These are phyloP conservation scores for Pseudomugil tenellus DNA, from an alignment of 2,797 vertebrate species.

Conservation along the genomic window DNA sequence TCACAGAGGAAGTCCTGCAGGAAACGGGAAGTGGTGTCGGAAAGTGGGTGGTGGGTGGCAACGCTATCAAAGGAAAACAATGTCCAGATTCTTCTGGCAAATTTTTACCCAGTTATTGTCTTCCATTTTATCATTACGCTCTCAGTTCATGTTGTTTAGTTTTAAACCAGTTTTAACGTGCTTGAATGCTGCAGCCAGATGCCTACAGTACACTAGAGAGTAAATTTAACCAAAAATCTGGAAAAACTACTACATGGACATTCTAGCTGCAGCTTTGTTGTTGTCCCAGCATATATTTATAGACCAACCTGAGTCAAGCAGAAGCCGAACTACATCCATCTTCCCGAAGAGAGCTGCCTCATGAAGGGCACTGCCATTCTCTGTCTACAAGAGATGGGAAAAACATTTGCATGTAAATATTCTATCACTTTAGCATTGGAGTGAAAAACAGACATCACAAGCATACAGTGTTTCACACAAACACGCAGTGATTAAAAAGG, in stretches of 20 bases:
- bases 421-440: slow-evolving; percentile 36
- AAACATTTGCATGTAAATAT: slow-evolving; percentile 28
- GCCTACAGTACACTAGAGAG: slow-evolving; percentile 29
- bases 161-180: background rate
- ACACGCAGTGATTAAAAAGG: slow-evolving; percentile 23
- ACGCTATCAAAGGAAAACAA: slow-evolving; percentile 23
- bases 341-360: slow-evolving; percentile 96
- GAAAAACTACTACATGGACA: background rate
- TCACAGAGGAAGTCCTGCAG: slow-evolving; percentile 55
- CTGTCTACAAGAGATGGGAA: slow-evolving; percentile 82
- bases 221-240: slow-evolving; percentile 10
- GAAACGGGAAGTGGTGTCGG: slow-evolving; percentile 67
- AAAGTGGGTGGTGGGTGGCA: slow-evolving; percentile 29
- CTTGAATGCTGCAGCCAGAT: slow-evolving; percentile 17
- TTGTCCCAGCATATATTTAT: slow-evolving; percentile 38
- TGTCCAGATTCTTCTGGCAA: background rate
- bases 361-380: slow-evolving; percentile 96
- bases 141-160: background rate
- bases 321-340: slow-evolving; percentile 94
- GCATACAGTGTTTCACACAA: slow-evolving; percentile 32
- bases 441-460: slow-evolving; percentile 28
- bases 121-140: background rate
- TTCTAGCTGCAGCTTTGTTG: slow-evolving; percentile 15
- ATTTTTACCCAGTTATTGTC: background rate
- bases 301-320: slow-evolving; percentile 92